These are phyloP conservation scores for Allobates femoralis DNA, from an alignment of 2,797 vertebrate species.

Conservation along the genomic window DNA sequence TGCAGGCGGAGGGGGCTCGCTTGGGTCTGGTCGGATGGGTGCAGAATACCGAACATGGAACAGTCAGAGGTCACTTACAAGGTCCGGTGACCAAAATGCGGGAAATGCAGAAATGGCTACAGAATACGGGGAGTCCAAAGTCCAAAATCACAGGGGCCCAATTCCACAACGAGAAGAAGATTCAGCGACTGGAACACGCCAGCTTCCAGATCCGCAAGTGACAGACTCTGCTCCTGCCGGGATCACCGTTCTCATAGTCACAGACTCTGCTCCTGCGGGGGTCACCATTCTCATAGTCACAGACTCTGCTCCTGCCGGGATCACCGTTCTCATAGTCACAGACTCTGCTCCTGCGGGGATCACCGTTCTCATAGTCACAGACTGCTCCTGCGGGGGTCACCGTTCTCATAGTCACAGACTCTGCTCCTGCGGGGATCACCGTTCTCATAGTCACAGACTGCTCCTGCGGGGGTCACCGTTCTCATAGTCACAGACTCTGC, in stretches of 20 bases:
- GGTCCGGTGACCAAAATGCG: constrained; percentile 79
- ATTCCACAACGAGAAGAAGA: constrained; percentile 86
- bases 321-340: constrained; percentile 64
- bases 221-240: not conserved
- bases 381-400: too few relatives aligned
- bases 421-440: too few relatives aligned
- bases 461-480: too few relatives aligned
- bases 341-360: too few relatives aligned
- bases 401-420: constrained; percentile 70
- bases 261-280: too few relatives aligned
- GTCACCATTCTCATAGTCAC: constrained; percentile 63
- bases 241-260: too few relatives aligned
- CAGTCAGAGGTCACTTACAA: constrained; percentile 89
- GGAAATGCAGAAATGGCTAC: constrained; percentile 90
- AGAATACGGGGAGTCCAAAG: constrained; percentile 87
- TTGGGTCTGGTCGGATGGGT: constrained; percentile 95
- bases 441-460: too few relatives aligned
- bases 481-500: constrained; percentile 69
- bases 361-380: too few relatives aligned
- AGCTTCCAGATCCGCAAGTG: constrained; percentile 83
- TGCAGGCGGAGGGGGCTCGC: constrained; percentile 85
- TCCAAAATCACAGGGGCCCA: constrained; percentile 84
- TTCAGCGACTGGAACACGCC: constrained; percentile 78
- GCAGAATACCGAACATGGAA: constrained; percentile 85
- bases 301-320: too few relatives aligned